Conservation (phyloP, 2,797 vertebrate genomes). For the Iguana delicatissima region DNA sequence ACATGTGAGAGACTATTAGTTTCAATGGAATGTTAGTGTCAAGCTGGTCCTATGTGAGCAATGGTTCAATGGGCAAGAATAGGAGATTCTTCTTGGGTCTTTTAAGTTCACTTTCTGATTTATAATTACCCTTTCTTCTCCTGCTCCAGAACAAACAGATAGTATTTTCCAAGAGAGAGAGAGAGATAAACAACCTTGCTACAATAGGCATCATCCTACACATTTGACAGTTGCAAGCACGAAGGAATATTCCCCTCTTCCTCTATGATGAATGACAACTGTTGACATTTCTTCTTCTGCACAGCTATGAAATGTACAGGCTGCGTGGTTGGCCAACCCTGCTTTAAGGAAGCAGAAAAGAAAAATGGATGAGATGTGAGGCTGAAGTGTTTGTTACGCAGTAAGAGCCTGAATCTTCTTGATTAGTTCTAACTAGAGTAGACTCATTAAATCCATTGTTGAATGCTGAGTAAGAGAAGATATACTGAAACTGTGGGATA, state of each 20-base stretch:
- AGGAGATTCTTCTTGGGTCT: constrained; percentile 9
- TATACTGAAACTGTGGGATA: too few relatives aligned
- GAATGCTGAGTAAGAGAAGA: too few relatives aligned
- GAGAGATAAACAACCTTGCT: neutral
- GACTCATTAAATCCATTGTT: too few relatives aligned
- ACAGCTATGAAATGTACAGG: too few relatives aligned
- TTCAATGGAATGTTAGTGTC: constrained; percentile 1
- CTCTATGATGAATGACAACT: neutral
- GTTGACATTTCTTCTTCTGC: neutral
- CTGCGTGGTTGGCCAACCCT: too few relatives aligned
- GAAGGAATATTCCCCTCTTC: neutral
- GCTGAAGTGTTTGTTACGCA: too few relatives aligned
- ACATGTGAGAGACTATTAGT: constrained; percentile 29
- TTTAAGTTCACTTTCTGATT: neutral
- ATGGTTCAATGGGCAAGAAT: constrained; percentile 7
- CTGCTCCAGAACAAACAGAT: neutral
- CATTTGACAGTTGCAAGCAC: neutral
- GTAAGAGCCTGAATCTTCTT: too few relatives aligned
- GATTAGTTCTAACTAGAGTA: too few relatives aligned
- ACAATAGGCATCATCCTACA: neutral
- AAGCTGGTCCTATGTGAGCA: constrained; percentile 38
- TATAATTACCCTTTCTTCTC: neutral
- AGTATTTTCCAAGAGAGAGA: neutral
- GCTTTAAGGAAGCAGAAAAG: too few relatives aligned
- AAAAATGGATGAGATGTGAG: too few relatives aligned